Evolutionary conservation across 1,140 invertebrate species (phyloP).

Genomic region (Trichonephila clavipes): DNA sequence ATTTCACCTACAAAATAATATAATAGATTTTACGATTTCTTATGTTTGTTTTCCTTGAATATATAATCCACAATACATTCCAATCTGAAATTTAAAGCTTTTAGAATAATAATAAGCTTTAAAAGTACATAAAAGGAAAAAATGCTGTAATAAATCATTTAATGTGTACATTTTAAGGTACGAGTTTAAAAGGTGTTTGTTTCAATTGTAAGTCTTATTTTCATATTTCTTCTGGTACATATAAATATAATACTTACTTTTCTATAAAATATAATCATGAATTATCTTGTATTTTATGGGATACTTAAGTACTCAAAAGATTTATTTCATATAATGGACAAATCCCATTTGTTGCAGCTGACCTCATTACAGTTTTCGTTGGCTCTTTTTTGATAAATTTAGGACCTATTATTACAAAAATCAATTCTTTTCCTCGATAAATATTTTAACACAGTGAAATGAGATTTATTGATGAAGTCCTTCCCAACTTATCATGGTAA

Average conservation of each 20-base stretch:
- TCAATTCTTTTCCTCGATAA: neutral
- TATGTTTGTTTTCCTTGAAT: no score
- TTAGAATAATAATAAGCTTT: no score
- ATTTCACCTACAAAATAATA: no score
- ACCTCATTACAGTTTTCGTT: neutral
- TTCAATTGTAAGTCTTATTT: no score
- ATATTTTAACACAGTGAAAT: conserved; percentile 17
- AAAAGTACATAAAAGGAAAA: no score
- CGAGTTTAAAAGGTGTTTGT: no score
- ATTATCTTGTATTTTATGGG: neutral
- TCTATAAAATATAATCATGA: neutral
- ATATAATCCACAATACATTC: no score
- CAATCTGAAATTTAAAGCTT: no score
- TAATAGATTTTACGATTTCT: no score
- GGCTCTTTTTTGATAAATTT: conserved; percentile 5
- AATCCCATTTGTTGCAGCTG: neutral
- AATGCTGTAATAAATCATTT: no score
- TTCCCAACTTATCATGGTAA: neutral
- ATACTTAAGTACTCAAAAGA: neutral
- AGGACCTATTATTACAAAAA: neutral
- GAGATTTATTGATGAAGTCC: conserved; percentile 26
- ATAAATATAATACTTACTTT: neutral
- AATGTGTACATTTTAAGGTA: no score
- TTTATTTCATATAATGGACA: neutral
- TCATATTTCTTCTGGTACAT: no score